Evolutionary conservation across 2,113 vertebrate genomes (phyloP), one percentile per base, ranked within the genome.

Genomic region (Paradisaea rubra): DNA sequence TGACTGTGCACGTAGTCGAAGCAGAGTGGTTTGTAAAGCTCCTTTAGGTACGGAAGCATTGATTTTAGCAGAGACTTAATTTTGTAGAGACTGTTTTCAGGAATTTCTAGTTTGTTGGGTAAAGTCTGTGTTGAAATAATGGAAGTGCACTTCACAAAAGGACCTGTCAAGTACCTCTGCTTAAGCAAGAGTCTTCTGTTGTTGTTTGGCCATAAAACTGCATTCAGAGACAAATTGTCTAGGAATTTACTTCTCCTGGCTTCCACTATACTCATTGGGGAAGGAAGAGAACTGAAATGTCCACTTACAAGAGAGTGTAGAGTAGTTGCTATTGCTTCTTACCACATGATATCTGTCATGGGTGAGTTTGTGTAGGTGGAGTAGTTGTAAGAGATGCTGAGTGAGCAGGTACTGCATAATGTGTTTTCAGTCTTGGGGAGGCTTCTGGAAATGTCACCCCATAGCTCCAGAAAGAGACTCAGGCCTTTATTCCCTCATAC

Each of bases 21-120:
- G 98, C 81, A 98, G 99, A 78, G 97, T 99, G n/a, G 97, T 99
- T 95, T 99, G 99, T 97, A 98, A 99, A 98, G 97, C 97, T 30
- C 96, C 97, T 88, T 89, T 98, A 86, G 93, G 99, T 99, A 97
- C 30, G 98, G 98, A 89, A 71, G 25, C 27, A 56, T 15, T 93
- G 10, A 66, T 52, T 82, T 94, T 65, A 79, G n/a, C 14, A 37
- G 37, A 91, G 25, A 23, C 15, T 61, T 64, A 35, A 50, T 35
- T 54, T 71, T 64, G 9, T 56, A 54, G 59, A 27, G 35, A 56
- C 35, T 70, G 2, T 73, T 81, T 28, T 61, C 21, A 60, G 24
- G 23, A 61, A 74, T 65, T 70, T 68, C 5, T 33, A 44, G 15
- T 81, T 50, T 30, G 14, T 15, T 79, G 28, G 33, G 25, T 35